phyloP scores from a whole-genome alignment of 1,140 invertebrate genomes.

The Aphelenchoides fujianensis region DNA sequence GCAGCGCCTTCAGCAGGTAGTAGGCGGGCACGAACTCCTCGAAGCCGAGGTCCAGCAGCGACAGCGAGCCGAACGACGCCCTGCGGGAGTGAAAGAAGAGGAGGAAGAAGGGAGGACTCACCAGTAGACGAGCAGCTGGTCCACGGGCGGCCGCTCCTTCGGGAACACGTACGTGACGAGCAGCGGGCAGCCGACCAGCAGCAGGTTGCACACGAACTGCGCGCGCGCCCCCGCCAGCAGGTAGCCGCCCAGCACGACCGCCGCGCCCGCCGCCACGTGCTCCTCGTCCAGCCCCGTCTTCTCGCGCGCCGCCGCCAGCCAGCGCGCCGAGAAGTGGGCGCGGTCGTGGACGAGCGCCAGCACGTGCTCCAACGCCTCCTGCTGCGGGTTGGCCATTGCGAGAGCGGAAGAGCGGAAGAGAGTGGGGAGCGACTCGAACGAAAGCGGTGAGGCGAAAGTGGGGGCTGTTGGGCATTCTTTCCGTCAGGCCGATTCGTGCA shows the following conservation, averaged over 20 bases:
- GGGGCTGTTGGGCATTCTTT: too few species aligned
- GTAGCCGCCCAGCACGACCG: constrained; percentile 14
- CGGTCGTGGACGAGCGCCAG: background rate
- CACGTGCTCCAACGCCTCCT: background rate
- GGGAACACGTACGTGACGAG: constrained; percentile 32
- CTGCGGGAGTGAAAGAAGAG: constrained; percentile 9
- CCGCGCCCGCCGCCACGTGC: constrained; percentile 19
- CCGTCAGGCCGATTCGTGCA: too few species aligned
- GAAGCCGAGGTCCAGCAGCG: constrained; percentile 28
- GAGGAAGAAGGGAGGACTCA: constrained; percentile 8
- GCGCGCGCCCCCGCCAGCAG: constrained; percentile 25
- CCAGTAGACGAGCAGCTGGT: constrained; percentile 29
- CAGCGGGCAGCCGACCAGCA: constrained; percentile 30
- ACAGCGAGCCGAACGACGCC: constrained; percentile 28
- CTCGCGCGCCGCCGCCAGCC: background rate
- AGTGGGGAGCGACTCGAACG: too few species aligned
- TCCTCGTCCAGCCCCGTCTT: constrained; percentile 25
- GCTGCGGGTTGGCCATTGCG: too few species aligned
- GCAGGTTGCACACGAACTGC: constrained; percentile 32
- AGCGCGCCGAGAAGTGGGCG: constrained; percentile 24
- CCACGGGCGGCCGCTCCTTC: constrained; percentile 28
- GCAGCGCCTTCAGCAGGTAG: constrained; percentile 37
- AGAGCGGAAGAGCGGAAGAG: too few species aligned
- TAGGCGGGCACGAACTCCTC: constrained; percentile 35
- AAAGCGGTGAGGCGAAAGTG: too few species aligned